Percentiles rank a stretch among this genome's conserved stretches.
These are phyloP conservation scores for Rotaria socialis DNA, from an alignment of 2,888 invertebrate species.

Conservation along the genomic window DNA sequence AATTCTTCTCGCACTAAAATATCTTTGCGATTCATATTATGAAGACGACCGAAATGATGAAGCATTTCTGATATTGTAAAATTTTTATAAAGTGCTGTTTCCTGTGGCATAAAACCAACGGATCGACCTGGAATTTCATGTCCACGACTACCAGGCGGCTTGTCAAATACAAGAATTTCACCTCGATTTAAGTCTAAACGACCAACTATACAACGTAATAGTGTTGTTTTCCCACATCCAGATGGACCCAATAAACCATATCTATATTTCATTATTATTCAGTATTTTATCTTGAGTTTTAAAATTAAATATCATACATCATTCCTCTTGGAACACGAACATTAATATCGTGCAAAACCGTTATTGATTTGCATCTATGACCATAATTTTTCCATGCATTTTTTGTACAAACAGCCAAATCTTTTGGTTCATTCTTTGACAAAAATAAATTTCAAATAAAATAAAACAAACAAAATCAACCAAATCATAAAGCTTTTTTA, in stretches of 20 bases:
- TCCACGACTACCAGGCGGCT: slow-evolving; percentile 79
- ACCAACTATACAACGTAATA: slow-evolving; percentile 84
- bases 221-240: slow-evolving; percentile 67
- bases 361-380: background rate
- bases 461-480: too few species aligned
- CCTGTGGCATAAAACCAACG: slow-evolving; percentile 94
- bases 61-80: slow-evolving; percentile 89
- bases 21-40: slow-evolving; percentile 77
- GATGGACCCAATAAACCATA: slow-evolving; percentile 17
- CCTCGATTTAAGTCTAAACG: slow-evolving; percentile 78
- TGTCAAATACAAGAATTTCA: slow-evolving; percentile 81
- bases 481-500: too few species aligned
- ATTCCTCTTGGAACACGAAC: too few species aligned
- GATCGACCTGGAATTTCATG: slow-evolving; percentile 85
- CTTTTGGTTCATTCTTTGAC: background rate
- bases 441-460: background rate
- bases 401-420: background rate
- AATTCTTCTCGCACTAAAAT: slow-evolving; percentile 77
- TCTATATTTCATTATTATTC: background rate
- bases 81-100: slow-evolving; percentile 57
- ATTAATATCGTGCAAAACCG: background rate
- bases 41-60: slow-evolving; percentile 92
- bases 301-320: too few species aligned
- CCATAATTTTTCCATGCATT: slow-evolving; percentile 18
- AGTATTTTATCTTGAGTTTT: too few species aligned